These are phyloP conservation scores for Platanista minor DNA, from an alignment of 2,113 vertebrate species.

Conservation along the genomic window DNA sequence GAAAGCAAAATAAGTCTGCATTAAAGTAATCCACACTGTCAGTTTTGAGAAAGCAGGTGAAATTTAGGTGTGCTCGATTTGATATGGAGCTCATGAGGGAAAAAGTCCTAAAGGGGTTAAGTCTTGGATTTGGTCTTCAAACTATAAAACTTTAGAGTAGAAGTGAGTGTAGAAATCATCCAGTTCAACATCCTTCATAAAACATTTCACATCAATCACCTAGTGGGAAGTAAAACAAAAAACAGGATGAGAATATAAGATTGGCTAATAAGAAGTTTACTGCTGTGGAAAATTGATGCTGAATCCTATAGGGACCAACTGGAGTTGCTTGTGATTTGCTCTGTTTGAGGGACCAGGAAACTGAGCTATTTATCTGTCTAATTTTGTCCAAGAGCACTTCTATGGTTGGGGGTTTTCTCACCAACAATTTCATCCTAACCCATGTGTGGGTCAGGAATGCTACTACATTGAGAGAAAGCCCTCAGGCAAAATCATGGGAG, in stretches of 20 bases:
- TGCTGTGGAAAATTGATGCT: neutral
- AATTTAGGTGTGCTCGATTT: neutral
- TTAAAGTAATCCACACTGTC: neutral
- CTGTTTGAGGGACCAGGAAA: neutral
- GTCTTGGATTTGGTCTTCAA: conserved; percentile 2
- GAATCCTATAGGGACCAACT: neutral
- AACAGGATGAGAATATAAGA: neutral
- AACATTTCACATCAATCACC: neutral
- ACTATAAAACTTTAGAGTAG: neutral
- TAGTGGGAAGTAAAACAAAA: neutral
- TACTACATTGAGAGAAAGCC: neutral
- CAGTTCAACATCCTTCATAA: neutral
- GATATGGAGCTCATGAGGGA: neutral
- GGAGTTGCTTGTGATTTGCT: neutral
- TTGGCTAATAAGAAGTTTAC: neutral
- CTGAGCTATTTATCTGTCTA: neutral
- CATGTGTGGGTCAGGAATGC: neutral
- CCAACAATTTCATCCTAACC: neutral
- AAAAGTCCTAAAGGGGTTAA: neutral
- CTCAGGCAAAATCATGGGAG: neutral
- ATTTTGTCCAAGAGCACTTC: neutral
- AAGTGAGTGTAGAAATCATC: neutral
- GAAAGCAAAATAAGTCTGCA: conserved; percentile 10
- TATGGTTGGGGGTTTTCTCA: neutral
- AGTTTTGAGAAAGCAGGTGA: neutral